Evolutionary conservation across 2,113 vertebrate genomes (phyloP).

Genomic region (Herpetotheres cachinnans): DNA sequence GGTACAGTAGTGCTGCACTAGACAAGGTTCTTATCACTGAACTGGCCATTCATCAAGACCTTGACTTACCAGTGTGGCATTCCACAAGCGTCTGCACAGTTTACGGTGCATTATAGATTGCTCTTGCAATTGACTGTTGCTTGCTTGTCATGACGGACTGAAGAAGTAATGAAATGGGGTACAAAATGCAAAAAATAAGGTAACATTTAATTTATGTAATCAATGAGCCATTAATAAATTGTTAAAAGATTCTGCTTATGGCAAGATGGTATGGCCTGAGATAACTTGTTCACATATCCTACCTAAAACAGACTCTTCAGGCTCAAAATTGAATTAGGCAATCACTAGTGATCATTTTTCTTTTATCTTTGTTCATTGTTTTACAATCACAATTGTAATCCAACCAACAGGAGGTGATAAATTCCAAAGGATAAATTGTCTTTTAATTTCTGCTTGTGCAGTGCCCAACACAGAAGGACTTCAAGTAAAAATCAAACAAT

Average conservation of each 20-base stretch:
- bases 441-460: not conserved
- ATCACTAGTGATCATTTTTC: not conserved
- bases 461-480: not conserved
- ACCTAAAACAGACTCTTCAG: not conserved
- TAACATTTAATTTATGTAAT: not conserved
- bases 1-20: not conserved
- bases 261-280: not conserved
- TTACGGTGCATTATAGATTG: not conserved
- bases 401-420: not conserved
- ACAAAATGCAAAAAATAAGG: not conserved
- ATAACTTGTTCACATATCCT: not conserved
- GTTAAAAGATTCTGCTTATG: not conserved
- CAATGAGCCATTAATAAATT: not conserved
- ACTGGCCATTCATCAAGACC: not conserved
- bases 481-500: not conserved
- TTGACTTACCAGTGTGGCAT: not conserved
- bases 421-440: not conserved
- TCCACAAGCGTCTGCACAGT: not conserved
- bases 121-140: not conserved
- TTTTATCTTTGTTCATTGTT: not conserved
- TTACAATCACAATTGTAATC: not conserved
- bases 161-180: not conserved
- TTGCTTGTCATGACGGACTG: not conserved
- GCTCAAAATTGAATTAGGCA: not conserved
- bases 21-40: not conserved